These are phyloP conservation scores for Peromyscus leucopus DNA, from an alignment of 2,113 vertebrate genomes.

Conservation along the genomic window DNA sequence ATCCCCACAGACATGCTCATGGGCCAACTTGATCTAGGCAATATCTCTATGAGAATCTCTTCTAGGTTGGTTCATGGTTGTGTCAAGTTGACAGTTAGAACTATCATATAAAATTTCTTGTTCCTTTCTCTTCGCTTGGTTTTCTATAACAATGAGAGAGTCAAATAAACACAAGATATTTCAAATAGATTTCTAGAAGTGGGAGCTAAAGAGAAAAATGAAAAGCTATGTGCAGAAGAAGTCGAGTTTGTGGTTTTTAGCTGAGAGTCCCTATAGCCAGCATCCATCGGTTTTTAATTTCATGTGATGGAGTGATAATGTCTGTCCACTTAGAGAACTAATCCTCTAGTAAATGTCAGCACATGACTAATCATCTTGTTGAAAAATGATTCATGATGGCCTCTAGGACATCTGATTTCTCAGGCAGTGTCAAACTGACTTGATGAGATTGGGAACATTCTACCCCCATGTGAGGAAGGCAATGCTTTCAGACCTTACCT, in stretches of 20 bases:
- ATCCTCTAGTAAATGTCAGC: not conserved
- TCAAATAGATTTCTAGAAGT: not conserved
- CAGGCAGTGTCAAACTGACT: not conserved
- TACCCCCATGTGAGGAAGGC: not conserved
- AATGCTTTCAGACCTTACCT: not conserved
- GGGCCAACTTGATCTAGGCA: not conserved
- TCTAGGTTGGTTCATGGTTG: not conserved
- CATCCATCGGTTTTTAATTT: slow-evolving; percentile 23
- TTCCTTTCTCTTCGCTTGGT: not conserved
- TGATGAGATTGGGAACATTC: not conserved
- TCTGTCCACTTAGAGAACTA: not conserved
- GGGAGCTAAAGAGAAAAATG: not conserved
- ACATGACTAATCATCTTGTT: not conserved
- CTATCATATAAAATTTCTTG: not conserved
- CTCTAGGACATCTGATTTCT: not conserved
- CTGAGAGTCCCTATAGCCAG: not conserved
- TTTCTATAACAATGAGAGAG: not conserved
- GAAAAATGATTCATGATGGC: not conserved
- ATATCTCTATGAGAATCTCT: not conserved
- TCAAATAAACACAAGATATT: not conserved
- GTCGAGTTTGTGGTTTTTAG: not conserved
- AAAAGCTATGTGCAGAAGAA: not conserved
- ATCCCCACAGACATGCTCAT: not conserved
- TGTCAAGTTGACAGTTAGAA: not conserved
- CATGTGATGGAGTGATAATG: not conserved